phyloP scores from a whole-genome alignment of 2,797 vertebrate genomes.

The Rhinichthys osculus region DNA sequence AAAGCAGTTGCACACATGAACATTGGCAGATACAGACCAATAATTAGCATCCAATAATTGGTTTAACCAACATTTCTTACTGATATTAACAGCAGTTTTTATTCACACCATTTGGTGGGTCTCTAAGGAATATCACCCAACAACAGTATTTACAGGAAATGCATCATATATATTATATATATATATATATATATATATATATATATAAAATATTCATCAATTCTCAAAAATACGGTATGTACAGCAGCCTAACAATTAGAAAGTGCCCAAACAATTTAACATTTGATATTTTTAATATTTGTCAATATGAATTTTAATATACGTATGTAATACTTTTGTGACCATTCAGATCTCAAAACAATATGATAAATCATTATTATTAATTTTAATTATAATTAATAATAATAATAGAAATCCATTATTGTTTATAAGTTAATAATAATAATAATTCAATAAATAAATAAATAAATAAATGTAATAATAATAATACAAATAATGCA shows the following conservation, averaged over 20 bases:
- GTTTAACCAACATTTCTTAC: neutral
- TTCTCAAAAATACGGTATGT: neutral
- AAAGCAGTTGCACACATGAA: neutral
- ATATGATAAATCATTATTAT: neutral
- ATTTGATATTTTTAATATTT: neutral
- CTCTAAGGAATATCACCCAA: neutral
- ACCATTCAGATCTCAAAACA: neutral
- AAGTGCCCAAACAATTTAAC: neutral
- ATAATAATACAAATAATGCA: neutral
- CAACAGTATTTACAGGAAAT: neutral
- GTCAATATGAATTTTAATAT: neutral
- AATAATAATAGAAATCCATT: neutral
- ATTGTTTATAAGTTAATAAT: neutral
- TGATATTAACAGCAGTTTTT: neutral
- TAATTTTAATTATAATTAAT: neutral
- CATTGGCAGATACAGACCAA: neutral
- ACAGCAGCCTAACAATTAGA: neutral
- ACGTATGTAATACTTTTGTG: neutral
- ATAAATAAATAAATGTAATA: no score
- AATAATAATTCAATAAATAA: neutral
- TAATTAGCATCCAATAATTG: neutral
- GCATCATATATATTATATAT: no score
- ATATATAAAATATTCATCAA: neutral
- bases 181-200: no score
- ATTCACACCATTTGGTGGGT: neutral